Evolutionary conservation across 2,888 invertebrate genomes (phyloP).

Genomic region (Spialia ferax): DNA sequence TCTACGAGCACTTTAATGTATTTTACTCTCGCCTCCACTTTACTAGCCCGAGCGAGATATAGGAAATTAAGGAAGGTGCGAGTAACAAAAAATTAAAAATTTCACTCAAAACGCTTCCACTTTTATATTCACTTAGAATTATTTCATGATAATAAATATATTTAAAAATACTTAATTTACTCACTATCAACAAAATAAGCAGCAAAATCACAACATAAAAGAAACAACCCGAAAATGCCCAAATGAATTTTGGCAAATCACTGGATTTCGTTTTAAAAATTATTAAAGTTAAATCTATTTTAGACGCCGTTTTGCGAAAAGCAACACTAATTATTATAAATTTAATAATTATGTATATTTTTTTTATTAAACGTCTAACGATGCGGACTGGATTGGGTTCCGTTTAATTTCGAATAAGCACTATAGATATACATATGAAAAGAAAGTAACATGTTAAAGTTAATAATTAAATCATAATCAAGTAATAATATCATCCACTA

Average conservation of each 20-base stretch:
- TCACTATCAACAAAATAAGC: constrained; percentile 37
- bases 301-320: constrained; percentile 23
- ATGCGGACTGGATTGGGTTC: constrained; percentile 24
- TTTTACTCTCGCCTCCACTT: too few relatives aligned
- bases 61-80: too few relatives aligned
- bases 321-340: constrained; percentile 14
- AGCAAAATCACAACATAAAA: constrained; percentile 29
- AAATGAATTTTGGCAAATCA: constrained; percentile 46
- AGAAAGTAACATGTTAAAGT: not conserved
- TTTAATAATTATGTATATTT: constrained; percentile 24
- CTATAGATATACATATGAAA: not conserved
- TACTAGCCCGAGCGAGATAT: too few relatives aligned
- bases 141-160: constrained; percentile 26
- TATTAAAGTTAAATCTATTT: constrained; percentile 1
- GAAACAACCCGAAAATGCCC: constrained; percentile 20
- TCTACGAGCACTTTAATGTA: too few relatives aligned
- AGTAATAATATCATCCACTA: too few relatives aligned
- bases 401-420: not conserved
- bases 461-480: too few relatives aligned
- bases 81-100: not conserved
- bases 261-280: not conserved
- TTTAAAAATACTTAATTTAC: constrained; percentile 32
- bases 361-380: not conserved
- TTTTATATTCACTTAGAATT: not conserved
- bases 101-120: constrained; percentile 19